Base-by-base conservation (phyloP, 2,888 invertebrate genomes). In the Coronaproctus castanopsis region DNA sequence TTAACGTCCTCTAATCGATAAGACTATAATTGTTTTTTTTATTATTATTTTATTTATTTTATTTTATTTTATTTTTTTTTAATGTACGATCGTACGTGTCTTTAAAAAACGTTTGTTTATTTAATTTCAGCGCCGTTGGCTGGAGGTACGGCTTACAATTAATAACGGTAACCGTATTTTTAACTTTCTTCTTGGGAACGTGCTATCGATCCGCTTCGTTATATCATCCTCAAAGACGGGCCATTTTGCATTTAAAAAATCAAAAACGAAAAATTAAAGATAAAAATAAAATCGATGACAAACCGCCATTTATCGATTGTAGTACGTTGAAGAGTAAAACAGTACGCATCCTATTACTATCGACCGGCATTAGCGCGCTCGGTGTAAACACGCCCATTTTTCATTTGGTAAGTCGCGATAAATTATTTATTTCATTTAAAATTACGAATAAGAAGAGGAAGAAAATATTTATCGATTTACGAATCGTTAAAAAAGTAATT, bases 191-290 rank as follows among this genome's bases (percentile, higher is more conserved):
- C 67, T 77, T 89, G 24, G 89, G 88, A 57, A 87, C 86, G 3
- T 85, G 87, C 73, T 90, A 89, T 73, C 81, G 90, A 36, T 88
- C 88, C 3, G 88, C 89, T 0, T 87, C 88, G 0, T 76, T 90
- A 8, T 90, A 90, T 72, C 89, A 90, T 70, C 89, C 89, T 0
- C 87, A 89, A 70, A 73, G 89, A 61, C 77, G 88, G 62, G 89
- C 88, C 61, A 89, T 90, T 67, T 76, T 90, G 52, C 89, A 90
- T 71, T 79, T 90, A 68, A 90, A 89, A 73, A 88, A 87, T 72
- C 88, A 89, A 71, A 87, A 87, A 70, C 76, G 85, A 63, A 86
- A 85, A 72, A 82, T 85, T 75, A 85, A 86, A 71, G 74, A 74
- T 64, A 72, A 73, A 62, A 85, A 80, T 69, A 83, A 83, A 67